A percentile compares a stretch with the other conserved stretches of the same genome.
These are phyloP conservation scores for Cyrtonyx montezumae DNA, from an alignment of 2,113 vertebrate genomes.

Conservation along the genomic window DNA sequence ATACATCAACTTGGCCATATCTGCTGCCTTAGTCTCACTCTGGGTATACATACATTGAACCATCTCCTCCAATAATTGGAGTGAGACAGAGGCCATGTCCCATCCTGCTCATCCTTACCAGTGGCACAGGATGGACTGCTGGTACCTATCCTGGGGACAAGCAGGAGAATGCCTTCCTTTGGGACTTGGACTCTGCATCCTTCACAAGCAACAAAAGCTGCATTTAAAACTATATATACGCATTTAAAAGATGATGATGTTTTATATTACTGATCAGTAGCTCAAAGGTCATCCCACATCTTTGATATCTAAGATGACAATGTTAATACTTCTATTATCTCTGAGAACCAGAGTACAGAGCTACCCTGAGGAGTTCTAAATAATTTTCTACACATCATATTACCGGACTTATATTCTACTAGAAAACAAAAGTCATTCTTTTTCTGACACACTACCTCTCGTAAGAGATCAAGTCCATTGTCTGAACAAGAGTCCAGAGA, in stretches of 20 bases:
- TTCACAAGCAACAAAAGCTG: background rate
- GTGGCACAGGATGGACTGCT: background rate
- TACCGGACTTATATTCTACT: background rate
- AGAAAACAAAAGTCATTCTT: slow-evolving; percentile 20
- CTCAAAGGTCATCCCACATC: background rate
- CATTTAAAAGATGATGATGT: background rate
- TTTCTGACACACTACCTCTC: background rate
- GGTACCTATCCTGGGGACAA: background rate
- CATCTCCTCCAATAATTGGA: too few relatives aligned
- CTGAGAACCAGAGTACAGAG: slow-evolving; percentile 9
- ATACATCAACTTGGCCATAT: too few relatives aligned
- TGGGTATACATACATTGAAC: too few relatives aligned
- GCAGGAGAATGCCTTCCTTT: background rate
- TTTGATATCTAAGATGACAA: slow-evolving; percentile 4
- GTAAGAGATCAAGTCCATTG: background rate
- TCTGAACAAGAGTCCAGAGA: slow-evolving; percentile 10
- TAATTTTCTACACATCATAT: background rate
- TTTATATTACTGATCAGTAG: background rate
- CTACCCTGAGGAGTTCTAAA: background rate
- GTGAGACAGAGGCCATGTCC: background rate
- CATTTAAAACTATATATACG: background rate
- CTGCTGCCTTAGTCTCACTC: too few relatives aligned
- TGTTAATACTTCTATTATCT: slow-evolving; percentile 4
- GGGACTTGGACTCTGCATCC: background rate
- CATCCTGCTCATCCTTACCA: background rate